phyloP scores from a whole-genome alignment of 1,140 invertebrate genomes.

The Drosophila ohnishii region DNA sequence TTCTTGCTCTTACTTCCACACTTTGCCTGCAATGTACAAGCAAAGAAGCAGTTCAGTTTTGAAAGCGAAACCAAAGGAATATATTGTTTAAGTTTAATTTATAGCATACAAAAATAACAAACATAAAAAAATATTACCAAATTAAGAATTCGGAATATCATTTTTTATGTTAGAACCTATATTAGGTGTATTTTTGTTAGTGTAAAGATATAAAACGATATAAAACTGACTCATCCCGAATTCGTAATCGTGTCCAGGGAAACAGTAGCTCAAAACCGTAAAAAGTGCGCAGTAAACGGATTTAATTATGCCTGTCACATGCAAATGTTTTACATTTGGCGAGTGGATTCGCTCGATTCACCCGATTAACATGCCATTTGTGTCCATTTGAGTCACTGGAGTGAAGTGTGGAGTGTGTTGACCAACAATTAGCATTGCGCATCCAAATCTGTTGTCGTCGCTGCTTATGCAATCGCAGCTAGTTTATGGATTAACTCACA shows the following conservation, averaged over 20 bases:
- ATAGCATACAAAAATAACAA: not conserved
- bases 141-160: too few species aligned
- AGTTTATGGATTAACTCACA: conserved; percentile 13
- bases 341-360: conserved; percentile 38
- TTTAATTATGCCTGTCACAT: conserved; percentile 74
- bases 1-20: not conserved
- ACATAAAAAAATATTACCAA: not conserved
- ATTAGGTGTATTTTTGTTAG: not conserved
- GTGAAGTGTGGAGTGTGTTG: conserved; percentile 38
- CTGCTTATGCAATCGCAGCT: conserved; percentile 47
- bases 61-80: too few species aligned
- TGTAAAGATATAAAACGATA: conserved; percentile 11
- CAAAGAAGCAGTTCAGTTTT: not conserved
- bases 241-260: conserved; percentile 25
- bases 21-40: not conserved
- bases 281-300: conserved; percentile 63
- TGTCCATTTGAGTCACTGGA: conserved; percentile 39
- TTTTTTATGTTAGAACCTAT: too few species aligned
- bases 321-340: conserved; percentile 69
- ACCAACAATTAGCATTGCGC: conserved; percentile 59
- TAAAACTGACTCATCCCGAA: conserved; percentile 33
- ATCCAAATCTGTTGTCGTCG: conserved; percentile 12
- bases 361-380: conserved; percentile 63
- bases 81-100: too few species aligned
- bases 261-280: conserved; percentile 46